Conservation (phyloP, 2,113 vertebrate genomes). For the Grantiella picta region DNA sequence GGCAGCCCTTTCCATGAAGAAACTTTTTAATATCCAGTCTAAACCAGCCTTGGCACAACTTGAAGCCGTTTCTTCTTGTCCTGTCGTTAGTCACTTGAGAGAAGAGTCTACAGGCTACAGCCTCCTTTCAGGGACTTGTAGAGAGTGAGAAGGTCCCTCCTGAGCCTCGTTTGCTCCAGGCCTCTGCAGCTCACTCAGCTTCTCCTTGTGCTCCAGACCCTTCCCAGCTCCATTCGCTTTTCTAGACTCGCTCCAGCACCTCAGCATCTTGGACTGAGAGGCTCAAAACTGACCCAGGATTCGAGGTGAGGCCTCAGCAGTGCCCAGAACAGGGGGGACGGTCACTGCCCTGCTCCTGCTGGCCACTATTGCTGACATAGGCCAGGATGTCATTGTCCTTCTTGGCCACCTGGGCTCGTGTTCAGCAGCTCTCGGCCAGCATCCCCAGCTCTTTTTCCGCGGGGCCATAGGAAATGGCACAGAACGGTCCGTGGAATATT, state of each 20-base stretch:
- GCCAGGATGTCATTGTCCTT: background rate
- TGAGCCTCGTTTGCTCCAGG: background rate
- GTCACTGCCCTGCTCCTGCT: background rate
- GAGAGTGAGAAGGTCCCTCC: too few relatives aligned
- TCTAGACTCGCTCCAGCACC: background rate
- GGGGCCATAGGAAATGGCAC: background rate
- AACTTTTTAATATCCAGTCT: background rate
- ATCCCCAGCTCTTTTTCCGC: too few relatives aligned
- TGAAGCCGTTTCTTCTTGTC: background rate
- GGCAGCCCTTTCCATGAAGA: background rate
- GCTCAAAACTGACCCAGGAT: background rate
- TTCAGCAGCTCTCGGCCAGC: background rate
- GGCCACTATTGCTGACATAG: background rate
- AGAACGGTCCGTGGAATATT: fast-evolving
- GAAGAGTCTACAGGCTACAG: background rate
- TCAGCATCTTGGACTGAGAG: background rate
- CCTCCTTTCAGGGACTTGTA: background rate
- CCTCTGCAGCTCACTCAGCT: too few relatives aligned
- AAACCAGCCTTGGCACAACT: background rate
- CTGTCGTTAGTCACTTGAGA: background rate
- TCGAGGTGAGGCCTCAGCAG: background rate
- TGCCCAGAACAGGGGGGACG: background rate
- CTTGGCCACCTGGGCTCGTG: background rate
- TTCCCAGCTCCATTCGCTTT: background rate
- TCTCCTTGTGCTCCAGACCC: background rate